Base-by-base conservation (phyloP, 1,140 invertebrate genomes). In the Agrypnia vestita region DNA sequence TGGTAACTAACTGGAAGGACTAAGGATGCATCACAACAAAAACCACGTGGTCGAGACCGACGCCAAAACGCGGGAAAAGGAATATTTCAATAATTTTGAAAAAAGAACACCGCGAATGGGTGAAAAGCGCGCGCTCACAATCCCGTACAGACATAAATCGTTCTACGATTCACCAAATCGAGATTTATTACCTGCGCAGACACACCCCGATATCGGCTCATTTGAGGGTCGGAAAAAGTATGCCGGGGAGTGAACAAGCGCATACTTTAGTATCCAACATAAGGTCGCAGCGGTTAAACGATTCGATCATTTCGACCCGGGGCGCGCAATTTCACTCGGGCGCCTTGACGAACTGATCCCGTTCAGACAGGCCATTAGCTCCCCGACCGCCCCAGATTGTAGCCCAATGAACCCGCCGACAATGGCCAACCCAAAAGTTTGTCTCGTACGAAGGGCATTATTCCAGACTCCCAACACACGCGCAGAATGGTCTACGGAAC, bases 401-500 rank as follows among this genome's bases (percentile, higher is more conserved):
- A 74, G 80, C 80, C 80, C 80, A 75, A 82, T 82, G 80, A 82
- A 82, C 80, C 76, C 75, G 49, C 80, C 71, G 80, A 82, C 80
- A 79, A 82, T 79, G 72, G 46, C 72, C 80, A 69, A 81, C 76
- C 80, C 67, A 55, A 80, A 82, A 82, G 72, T 82, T 82, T 76
- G 76, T 78, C 80, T 76, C 80, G 46, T 69, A 43, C 79, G 79
- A 79, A 79, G 78, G 78, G 72, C 78, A 79, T 76, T 80, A 76
- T 74, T 80, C 59, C 35, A 71, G 67, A 79, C 56, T 61, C 51
- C 69, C 17, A 79, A 73, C 53, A 79, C 67, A 79, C 47, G 35
- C 49, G 44, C 55, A 53, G 25, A 47, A 17, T 35, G 25, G 17
- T 25, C 59, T 62, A 62, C 4, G 25, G 69, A 59, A 75, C 25